Evolutionary conservation across 1,140 invertebrate genomes (phyloP).

Genomic region (Tetranychus urticae): DNA sequence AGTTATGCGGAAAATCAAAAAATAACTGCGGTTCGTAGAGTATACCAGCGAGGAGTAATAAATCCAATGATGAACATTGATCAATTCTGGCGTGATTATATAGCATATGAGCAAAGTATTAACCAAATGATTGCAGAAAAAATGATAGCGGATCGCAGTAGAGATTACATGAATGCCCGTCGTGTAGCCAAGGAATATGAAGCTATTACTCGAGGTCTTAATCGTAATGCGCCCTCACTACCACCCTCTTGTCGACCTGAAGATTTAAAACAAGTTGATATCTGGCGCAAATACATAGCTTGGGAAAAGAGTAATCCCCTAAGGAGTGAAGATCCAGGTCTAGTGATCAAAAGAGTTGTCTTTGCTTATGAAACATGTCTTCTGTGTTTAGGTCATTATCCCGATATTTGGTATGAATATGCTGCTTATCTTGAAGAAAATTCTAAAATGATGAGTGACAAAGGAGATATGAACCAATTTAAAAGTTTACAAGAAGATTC

Average conservation of each 20-base stretch:
- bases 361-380: constrained; percentile 97
- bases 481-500: constrained; percentile 82
- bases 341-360: constrained; percentile 80
- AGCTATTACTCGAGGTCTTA: constrained; percentile 73
- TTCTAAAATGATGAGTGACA: constrained; percentile 70
- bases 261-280: constrained; percentile 76
- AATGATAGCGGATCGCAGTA: constrained; percentile 63
- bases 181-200: constrained; percentile 92
- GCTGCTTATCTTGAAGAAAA: constrained; percentile 84
- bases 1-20: constrained; percentile 98
- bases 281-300: constrained; percentile 97
- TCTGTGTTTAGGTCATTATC: constrained; percentile 83
- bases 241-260: constrained; percentile 69
- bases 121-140: constrained; percentile 91
- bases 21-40: constrained; percentile 87
- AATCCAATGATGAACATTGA: constrained; percentile 97
- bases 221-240: constrained; percentile 73
- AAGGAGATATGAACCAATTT: constrained; percentile 75
- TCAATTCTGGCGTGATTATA: constrained; percentile 94
- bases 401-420: constrained; percentile 96
- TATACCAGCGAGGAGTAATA: constrained; percentile 38
- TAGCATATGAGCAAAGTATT: constrained; percentile 48
- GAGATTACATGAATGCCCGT: constrained; percentile 93
- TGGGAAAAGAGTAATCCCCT: constrained; percentile 95
- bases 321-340: constrained; percentile 72